These are phyloP conservation scores for Probaryconus sp. DNA, from an alignment of 1,140 invertebrate genomes.

Conservation along the genomic window DNA sequence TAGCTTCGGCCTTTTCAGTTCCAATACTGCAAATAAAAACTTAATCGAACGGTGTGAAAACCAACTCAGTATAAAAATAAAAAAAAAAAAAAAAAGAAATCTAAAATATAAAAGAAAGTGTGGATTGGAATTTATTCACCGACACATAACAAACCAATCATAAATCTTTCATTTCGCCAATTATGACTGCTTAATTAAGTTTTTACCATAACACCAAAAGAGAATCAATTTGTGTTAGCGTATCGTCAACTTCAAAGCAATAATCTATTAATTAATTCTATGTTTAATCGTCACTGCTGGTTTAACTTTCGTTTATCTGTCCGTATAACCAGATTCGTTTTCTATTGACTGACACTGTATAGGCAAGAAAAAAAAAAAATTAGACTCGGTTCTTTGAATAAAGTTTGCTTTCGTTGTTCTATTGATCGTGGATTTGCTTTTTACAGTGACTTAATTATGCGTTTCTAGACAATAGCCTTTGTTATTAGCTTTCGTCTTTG, in stretches of 20 bases:
- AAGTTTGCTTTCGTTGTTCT: neutral
- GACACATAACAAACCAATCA: slow-evolving; percentile 20
- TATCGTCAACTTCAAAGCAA: slow-evolving; percentile 21
- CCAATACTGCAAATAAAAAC: slow-evolving; percentile 14
- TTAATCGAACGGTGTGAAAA: slow-evolving; percentile 22
- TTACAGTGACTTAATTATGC: no score
- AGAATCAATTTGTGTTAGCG: slow-evolving; percentile 37
- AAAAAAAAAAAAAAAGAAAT: slow-evolving; percentile 6
- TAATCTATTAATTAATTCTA: slow-evolving; percentile 46
- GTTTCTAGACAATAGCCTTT: no score
- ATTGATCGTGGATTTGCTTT: no score
- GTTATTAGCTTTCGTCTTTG: no score
- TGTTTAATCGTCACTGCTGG: slow-evolving; percentile 25
- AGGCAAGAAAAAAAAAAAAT: slow-evolving; percentile 17
- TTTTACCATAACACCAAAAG: slow-evolving; percentile 13
- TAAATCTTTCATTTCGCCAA: slow-evolving; percentile 49
- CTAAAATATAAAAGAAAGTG: slow-evolving; percentile 6
- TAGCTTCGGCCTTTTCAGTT: neutral
- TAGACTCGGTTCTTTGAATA: neutral
- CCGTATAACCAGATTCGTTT: slow-evolving; percentile 29
- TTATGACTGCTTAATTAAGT: slow-evolving; percentile 46
- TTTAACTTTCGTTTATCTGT: slow-evolving; percentile 42
- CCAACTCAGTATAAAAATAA: neutral
- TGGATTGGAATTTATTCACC: slow-evolving; percentile 14
- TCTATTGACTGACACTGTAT: slow-evolving; percentile 36